These are phyloP conservation scores for Muntiacus reevesi DNA, from an alignment of 2,113 vertebrate genomes.

Conservation along the genomic window DNA sequence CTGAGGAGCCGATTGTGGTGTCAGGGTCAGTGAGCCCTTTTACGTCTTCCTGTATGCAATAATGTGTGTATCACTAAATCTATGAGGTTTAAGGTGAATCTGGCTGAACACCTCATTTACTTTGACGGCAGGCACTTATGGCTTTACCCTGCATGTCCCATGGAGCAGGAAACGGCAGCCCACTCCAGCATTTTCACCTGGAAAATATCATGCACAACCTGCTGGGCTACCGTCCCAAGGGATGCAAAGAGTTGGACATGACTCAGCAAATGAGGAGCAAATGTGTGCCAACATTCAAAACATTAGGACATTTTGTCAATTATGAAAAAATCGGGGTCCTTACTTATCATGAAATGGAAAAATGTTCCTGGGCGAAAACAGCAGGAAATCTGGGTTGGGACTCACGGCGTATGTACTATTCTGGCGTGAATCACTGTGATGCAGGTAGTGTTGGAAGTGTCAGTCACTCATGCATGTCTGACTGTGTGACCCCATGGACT, in stretches of 20 bases:
- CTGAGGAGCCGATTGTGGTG: neutral
- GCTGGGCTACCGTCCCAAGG: accelerated
- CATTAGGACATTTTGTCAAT: neutral
- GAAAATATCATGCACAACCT: neutral
- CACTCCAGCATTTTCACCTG: neutral
- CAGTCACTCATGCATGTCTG: neutral
- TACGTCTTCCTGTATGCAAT: neutral
- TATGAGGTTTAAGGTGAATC: accelerated
- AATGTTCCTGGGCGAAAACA: neutral
- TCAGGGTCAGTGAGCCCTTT: neutral
- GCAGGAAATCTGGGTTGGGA: neutral
- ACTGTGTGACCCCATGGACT: neutral
- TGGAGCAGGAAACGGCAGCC: neutral
- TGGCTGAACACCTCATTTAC: neutral
- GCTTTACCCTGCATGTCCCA: neutral
- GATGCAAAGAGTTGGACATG: neutral
- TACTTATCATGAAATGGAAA: neutral
- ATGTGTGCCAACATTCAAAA: accelerated
- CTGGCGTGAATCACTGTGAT: accelerated
- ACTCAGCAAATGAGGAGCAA: neutral
- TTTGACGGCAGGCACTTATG: accelerated
- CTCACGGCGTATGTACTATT: accelerated
- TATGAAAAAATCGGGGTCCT: neutral
- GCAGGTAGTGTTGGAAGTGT: neutral
- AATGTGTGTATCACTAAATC: neutral